These are phyloP conservation scores for Drosophila paulistorum DNA, from an alignment of 1,140 invertebrate genomes.

Conservation along the genomic window DNA sequence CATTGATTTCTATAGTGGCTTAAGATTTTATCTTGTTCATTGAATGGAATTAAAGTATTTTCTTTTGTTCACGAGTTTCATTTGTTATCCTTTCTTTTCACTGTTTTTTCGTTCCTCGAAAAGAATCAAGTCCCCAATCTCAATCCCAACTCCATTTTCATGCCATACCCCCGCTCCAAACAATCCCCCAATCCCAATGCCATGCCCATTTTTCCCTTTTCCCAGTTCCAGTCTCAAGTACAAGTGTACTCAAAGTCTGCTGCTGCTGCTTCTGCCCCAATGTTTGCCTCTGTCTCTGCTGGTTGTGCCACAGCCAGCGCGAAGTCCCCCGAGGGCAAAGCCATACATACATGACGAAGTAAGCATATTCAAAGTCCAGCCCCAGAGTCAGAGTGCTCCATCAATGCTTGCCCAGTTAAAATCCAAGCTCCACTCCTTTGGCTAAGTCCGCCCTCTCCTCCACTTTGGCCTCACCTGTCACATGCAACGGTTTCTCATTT, in stretches of 20 bases:
- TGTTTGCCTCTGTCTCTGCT: conserved; percentile 45
- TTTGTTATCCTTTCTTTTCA: conserved; percentile 17
- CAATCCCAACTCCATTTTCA: conserved; percentile 13
- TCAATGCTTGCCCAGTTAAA: conserved; percentile 34
- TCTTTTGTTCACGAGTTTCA: conserved; percentile 1
- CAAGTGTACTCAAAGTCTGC: conserved; percentile 72
- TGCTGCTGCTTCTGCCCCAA: conserved; percentile 22
- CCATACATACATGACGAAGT: conserved; percentile 16
- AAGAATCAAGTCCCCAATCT: not conserved
- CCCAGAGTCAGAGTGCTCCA: conserved; percentile 29
- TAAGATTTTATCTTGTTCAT: too few species aligned
- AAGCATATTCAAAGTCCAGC: conserved; percentile 19
- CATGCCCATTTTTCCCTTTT: conserved; percentile 5
- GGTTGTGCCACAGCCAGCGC: conserved; percentile 14
- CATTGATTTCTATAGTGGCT: too few species aligned
- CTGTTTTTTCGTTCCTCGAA: not conserved
- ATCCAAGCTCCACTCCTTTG: conserved; percentile 1
- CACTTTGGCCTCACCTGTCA: conserved; percentile 14
- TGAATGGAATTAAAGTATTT: conserved; percentile 1
- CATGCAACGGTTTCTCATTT: conserved; percentile 22
- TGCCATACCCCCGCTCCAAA: not conserved
- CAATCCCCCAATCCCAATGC: conserved; percentile 5
- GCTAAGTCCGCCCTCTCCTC: not conserved
- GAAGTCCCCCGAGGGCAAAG: conserved; percentile 14
- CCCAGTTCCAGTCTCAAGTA: conserved; percentile 55